Evolutionary conservation across 2,113 vertebrate species (phyloP).

Genomic region (Sturnus vulgaris): DNA sequence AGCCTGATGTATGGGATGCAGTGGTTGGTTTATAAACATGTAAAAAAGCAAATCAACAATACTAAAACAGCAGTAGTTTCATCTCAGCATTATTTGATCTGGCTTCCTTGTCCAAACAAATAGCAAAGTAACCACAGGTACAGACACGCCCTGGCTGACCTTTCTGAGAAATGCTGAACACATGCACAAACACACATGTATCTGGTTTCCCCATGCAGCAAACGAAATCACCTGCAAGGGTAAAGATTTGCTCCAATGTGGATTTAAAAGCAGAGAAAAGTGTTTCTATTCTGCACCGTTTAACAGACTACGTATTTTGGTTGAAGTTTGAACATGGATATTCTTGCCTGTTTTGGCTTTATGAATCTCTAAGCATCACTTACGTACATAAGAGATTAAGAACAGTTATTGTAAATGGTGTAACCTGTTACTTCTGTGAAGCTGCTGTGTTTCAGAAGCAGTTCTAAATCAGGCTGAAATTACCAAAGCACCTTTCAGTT

Average conservation of each 20-base stretch:
- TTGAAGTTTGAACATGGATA: not conserved
- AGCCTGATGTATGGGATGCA: not conserved
- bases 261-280: not conserved
- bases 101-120: not conserved
- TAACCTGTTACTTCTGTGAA: not conserved
- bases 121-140: not conserved
- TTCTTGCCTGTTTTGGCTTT: not conserved
- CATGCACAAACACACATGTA: rapidly evolving
- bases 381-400: not conserved
- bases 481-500: not conserved
- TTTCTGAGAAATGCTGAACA: not conserved
- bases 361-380: not conserved
- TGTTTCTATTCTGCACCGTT: not conserved
- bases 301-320: not conserved
- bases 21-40: not conserved
- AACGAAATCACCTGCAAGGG: not conserved
- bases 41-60: not conserved
- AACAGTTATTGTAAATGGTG: not conserved
- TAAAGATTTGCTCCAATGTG: not conserved
- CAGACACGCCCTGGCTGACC: not conserved
- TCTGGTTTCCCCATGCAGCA: not conserved
- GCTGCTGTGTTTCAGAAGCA: not conserved
- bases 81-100: not conserved
- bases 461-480: not conserved
- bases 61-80: not conserved